Evolutionary conservation across 2,888 invertebrate genomes (phyloP).

Genomic region (Scotopteryx bipunctaria): DNA sequence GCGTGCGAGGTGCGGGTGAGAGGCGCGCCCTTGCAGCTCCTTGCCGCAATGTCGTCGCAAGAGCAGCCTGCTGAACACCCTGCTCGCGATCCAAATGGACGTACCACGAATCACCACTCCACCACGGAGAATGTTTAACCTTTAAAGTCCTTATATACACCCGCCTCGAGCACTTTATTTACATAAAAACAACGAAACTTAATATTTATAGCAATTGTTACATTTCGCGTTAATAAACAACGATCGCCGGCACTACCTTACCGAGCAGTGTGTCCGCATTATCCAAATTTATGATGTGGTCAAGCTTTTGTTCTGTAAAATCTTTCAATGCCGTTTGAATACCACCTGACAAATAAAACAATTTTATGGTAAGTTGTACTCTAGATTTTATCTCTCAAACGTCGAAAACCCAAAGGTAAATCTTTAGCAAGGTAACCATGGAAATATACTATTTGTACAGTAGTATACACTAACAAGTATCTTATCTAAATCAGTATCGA

Average conservation of each 20-base stretch:
- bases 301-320: conserved; percentile 7
- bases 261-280: conserved; percentile 16
- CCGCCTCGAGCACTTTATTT: conserved; percentile 30
- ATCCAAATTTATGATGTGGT: conserved; percentile 12
- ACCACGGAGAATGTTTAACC: conserved; percentile 65
- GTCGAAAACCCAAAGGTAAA: neutral
- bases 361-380: neutral
- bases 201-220: conserved; percentile 28
- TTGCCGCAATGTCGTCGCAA: conserved; percentile 68
- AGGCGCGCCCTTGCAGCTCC: conserved; percentile 76
- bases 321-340: neutral
- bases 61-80: conserved; percentile 43
- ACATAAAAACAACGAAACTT: conserved; percentile 28
- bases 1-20: conserved; percentile 65
- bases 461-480: conserved; percentile 1
- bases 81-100: conserved; percentile 37
- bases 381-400: neutral
- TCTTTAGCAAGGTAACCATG: neutral
- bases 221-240: conserved; percentile 23
- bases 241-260: conserved; percentile 16
- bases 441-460: neutral
- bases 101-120: conserved; percentile 40
- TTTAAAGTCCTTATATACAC: conserved; percentile 46
- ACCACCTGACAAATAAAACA: neutral
- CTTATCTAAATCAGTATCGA: conserved; percentile 19